phyloP scores from a whole-genome alignment of 2,888 invertebrate genomes.

The Ditylenchus weischeri region DNA sequence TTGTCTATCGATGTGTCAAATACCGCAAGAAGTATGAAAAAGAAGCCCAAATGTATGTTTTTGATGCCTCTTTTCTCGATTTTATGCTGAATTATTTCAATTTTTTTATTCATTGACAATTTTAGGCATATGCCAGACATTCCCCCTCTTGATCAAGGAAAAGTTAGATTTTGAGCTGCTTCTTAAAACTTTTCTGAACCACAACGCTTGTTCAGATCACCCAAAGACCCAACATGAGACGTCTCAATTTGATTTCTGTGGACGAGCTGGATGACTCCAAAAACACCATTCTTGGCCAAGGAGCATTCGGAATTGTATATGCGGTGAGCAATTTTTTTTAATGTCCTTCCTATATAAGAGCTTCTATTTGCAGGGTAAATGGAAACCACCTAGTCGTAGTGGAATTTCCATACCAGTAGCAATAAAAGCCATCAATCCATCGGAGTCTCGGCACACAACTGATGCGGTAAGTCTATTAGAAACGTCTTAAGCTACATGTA shows the following conservation, averaged over 20 bases:
- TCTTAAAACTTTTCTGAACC: no score
- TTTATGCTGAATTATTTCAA: conserved; percentile 17
- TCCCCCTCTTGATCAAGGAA: conserved; percentile 32
- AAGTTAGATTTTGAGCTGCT: conserved; percentile 14
- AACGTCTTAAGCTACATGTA: background rate
- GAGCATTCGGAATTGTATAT: conserved; percentile 55
- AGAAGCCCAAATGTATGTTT: conserved; percentile 31
- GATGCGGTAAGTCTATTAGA: conserved; percentile 22
- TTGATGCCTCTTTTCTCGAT: conserved; percentile 11
- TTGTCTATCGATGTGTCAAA: conserved; percentile 34
- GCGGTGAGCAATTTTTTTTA: conserved; percentile 29
- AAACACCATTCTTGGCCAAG: conserved; percentile 42
- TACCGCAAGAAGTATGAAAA: conserved; percentile 41
- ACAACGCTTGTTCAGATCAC: conserved; percentile 6
- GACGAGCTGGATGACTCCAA: conserved; percentile 43
- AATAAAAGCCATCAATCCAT: conserved; percentile 41
- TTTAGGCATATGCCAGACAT: conserved; percentile 32
- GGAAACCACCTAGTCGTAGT: conserved; percentile 30
- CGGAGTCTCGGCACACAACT: conserved; percentile 21
- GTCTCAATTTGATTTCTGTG: conserved; percentile 45
- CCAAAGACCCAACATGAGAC: conserved; percentile 45
- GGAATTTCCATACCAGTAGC: conserved; percentile 44
- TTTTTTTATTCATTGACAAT: conserved; percentile 2
- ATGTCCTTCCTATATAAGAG: background rate
- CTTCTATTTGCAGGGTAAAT: conserved; percentile 40